Evolutionary conservation across 2,888 invertebrate species (phyloP).

Genomic region (Panzeria rudis): DNA sequence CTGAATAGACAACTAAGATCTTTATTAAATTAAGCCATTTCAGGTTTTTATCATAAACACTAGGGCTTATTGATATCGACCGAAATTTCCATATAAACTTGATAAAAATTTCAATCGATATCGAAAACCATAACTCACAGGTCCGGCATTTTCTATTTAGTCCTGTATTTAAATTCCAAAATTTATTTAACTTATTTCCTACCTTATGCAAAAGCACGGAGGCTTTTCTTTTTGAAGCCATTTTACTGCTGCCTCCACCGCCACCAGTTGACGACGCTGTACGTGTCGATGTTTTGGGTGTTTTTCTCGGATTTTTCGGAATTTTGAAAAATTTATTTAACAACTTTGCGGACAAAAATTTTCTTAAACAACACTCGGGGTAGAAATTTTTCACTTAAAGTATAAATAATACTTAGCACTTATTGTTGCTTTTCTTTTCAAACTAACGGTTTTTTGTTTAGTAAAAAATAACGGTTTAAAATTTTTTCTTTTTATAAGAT

Average conservation of each 20-base stretch:
- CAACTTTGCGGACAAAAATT: conserved; percentile 68
- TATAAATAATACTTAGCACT: conserved; percentile 52
- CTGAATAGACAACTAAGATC: no score
- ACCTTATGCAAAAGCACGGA: conserved; percentile 84
- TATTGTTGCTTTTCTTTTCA: neutral
- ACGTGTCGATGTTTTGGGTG: conserved; percentile 82
- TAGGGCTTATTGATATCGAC: no score
- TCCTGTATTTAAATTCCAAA: no score
- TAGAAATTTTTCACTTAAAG: neutral
- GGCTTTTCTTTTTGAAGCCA: conserved; percentile 84
- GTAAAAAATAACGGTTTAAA: neutral
- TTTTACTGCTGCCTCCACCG: conserved; percentile 82
- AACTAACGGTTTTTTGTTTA: conserved; percentile 22
- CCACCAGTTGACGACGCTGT: conserved; percentile 82
- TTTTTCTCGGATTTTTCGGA: conserved; percentile 83
- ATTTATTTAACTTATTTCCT: conserved; percentile 69
- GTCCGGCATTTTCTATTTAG: no score
- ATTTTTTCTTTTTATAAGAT: neutral
- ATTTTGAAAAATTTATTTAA: conserved; percentile 81
- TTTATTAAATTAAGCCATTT: no score
- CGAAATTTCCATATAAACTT: no score
- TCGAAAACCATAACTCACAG: no score
- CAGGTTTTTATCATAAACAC: no score
- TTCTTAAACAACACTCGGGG: conserved; percentile 1
- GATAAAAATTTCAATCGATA: no score